These are phyloP conservation scores for Oncorhynchus clarkii DNA, from an alignment of 2,113 vertebrate genomes.

Conservation along the genomic window DNA sequence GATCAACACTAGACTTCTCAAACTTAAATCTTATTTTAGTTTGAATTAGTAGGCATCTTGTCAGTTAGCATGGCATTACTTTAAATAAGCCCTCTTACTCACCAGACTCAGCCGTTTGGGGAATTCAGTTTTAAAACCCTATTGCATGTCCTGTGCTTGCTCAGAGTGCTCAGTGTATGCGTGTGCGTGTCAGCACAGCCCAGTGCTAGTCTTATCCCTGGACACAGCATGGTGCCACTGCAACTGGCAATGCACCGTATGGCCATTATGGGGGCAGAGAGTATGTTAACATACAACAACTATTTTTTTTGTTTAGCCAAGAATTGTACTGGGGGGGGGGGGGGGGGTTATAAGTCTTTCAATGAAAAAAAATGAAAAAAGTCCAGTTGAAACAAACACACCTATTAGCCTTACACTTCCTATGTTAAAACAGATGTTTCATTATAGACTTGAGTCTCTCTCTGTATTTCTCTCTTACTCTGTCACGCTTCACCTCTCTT, in stretches of 20 bases:
- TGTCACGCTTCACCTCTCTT: neutral
- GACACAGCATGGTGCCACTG: neutral
- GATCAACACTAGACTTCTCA: too few species aligned
- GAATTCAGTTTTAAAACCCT: neutral
- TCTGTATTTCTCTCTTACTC: neutral
- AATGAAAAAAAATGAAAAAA: too few species aligned
- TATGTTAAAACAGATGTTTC: neutral
- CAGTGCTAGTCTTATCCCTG: neutral
- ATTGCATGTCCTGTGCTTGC: neutral
- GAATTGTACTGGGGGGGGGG: too few species aligned
- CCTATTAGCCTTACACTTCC: neutral
- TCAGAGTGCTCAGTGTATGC: neutral
- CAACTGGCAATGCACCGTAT: neutral
- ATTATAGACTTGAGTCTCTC: neutral
- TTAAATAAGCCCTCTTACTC: neutral
- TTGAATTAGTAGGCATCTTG: neutral
- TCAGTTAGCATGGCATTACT: neutral
- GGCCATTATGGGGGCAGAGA: neutral
- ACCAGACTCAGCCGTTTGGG: neutral
- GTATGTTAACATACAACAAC: neutral
- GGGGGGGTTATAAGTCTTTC: too few species aligned
- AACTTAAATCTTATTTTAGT: too few species aligned
- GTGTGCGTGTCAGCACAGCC: neutral
- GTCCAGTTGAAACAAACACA: too few species aligned
- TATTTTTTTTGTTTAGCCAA: neutral